A percentile compares a stretch with the other conserved stretches of the same genome.
phyloP scores from a whole-genome alignment of 1,140 invertebrate genomes.

The Mercenaria mercenaria region DNA sequence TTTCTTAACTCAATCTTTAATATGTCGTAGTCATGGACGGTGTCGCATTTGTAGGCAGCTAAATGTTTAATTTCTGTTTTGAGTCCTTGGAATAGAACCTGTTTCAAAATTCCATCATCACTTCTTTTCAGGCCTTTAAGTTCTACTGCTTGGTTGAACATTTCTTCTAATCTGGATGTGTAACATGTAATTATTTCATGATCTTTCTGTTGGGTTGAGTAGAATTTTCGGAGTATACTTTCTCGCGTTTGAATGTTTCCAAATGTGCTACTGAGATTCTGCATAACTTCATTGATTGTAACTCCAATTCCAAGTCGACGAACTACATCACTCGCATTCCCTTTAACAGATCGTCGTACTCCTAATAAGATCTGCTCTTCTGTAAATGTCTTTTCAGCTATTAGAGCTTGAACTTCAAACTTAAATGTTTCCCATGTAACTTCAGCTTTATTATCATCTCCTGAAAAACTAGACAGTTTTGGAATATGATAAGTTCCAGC shows the following conservation, averaged over 20 bases:
- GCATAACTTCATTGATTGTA: not conserved
- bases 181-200: not conserved
- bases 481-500: not conserved
- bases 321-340: not conserved
- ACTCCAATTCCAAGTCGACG: not conserved
- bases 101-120: not conserved
- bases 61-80: not conserved
- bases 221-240: not conserved
- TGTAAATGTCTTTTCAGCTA: not conserved
- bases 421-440: not conserved
- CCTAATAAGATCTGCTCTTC: not conserved
- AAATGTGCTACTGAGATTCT: not conserved
- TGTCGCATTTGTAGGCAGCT: conserved; percentile 4
- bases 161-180: conserved; percentile 4
- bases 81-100: not conserved
- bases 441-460: not conserved
- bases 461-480: not conserved
- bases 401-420: not conserved
- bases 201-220: not conserved
- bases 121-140: not conserved
- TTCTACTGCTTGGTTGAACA: not conserved
- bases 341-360: not conserved
- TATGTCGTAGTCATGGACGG: not conserved
- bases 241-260: not conserved
- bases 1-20: conserved; percentile 36